Conservation (phyloP, 2,113 vertebrate species). For the Lophotis ruficrista region DNA sequence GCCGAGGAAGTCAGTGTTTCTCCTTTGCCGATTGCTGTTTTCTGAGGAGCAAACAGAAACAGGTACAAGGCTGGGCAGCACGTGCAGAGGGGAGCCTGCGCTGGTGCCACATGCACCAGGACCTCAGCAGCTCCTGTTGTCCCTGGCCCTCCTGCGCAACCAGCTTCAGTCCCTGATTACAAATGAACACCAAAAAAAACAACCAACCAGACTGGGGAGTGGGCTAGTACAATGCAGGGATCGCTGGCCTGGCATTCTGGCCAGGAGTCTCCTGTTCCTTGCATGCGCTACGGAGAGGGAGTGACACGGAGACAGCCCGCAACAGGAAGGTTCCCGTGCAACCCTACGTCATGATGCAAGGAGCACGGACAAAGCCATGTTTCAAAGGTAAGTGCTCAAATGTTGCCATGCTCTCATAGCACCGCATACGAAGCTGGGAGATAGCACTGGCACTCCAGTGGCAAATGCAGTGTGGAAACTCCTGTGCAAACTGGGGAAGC, state of each 20-base stretch:
- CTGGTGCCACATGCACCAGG: not conserved
- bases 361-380: not conserved
- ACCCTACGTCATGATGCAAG: rapidly evolving
- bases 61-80: not conserved
- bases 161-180: not conserved
- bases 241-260: not conserved
- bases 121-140: not conserved
- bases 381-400: not conserved
- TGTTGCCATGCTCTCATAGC: too few relatives aligned
- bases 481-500: not conserved
- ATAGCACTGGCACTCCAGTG: not conserved
- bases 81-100: rapidly evolving
- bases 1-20: not conserved
- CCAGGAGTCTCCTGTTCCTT: not conserved
- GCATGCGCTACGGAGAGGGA: not conserved
- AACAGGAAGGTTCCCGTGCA: not conserved
- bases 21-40: not conserved
- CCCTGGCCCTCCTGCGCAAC: rapidly evolving
- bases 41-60: not conserved
- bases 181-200: not conserved
- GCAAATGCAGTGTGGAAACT: not conserved
- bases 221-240: not conserved
- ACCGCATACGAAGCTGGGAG: too few relatives aligned
- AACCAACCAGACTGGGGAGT: not conserved
- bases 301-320: rapidly evolving